phyloP scores from a whole-genome alignment of 2,113 vertebrate species.

The Etheostoma spectabile region DNA sequence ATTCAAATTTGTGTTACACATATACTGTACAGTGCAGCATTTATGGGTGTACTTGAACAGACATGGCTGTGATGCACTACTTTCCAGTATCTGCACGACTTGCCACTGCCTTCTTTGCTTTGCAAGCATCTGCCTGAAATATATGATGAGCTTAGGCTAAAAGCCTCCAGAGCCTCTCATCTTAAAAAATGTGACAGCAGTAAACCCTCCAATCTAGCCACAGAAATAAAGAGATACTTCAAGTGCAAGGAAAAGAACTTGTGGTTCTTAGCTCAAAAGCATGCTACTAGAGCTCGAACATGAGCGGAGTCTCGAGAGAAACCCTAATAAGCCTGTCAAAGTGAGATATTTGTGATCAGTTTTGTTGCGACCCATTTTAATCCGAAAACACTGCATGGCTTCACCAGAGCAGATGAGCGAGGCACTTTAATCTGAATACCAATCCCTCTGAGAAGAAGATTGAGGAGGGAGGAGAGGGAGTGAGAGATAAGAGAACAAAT shows the following conservation, averaged over 20 bases:
- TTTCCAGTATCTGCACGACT: constrained; percentile 48
- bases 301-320: constrained; percentile 4
- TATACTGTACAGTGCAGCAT: neutral
- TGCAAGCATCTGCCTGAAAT: constrained; percentile 60
- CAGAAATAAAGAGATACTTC: constrained; percentile 55
- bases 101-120: constrained; percentile 64
- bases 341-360: constrained; percentile 57
- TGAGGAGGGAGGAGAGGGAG: constrained; percentile 4
- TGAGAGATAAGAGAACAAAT: constrained; percentile 17
- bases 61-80: constrained; percentile 33
- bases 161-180: constrained; percentile 66
- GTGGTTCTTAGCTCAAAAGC: constrained; percentile 46
- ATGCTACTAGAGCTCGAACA: constrained; percentile 12
- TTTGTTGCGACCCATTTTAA: constrained; percentile 70
- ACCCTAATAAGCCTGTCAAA: constrained; percentile 56
- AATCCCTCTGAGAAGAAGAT: constrained; percentile 17
- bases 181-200: constrained; percentile 61
- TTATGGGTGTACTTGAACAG: constrained; percentile 16
- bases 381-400: constrained; percentile 32
- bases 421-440: constrained; percentile 46
- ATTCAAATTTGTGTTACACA: constrained; percentile 6
- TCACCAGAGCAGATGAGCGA: constrained; percentile 35
- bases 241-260: constrained; percentile 43
- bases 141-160: constrained; percentile 75
- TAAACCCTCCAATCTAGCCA: constrained; percentile 63